phyloP scores from a whole-genome alignment of 2,113 vertebrate species.

The Campylomormyrus tamandua region DNA sequence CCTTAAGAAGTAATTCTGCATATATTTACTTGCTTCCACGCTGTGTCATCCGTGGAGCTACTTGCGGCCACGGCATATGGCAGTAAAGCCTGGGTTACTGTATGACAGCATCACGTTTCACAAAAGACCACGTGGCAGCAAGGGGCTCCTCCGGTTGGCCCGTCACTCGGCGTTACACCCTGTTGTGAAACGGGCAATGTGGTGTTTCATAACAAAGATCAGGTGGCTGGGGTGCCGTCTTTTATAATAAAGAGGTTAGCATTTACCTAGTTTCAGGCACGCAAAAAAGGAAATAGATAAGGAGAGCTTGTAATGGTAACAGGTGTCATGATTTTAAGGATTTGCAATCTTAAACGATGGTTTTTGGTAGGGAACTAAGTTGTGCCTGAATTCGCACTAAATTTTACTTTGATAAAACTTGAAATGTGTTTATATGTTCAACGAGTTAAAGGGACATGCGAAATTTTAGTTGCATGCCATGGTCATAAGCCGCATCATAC shows the following conservation, averaged over 20 bases:
- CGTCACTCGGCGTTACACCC: conserved; percentile 33
- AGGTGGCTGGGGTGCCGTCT: not conserved
- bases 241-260: not conserved
- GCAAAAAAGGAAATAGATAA: not conserved
- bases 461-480: not conserved
- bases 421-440: not conserved
- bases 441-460: not conserved
- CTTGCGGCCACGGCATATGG: not conserved
- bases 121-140: conserved; percentile 61
- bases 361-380: not conserved
- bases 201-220: conserved; percentile 59
- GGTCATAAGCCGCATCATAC: not conserved
- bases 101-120: conserved; percentile 55
- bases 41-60: not conserved
- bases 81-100: not conserved
- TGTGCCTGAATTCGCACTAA: not conserved
- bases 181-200: conserved; percentile 60
- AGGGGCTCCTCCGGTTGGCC: conserved; percentile 50
- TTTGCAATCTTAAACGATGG: not conserved
- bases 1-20: not conserved
- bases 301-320: not conserved
- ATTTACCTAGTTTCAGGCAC: not conserved
- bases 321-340: not conserved
- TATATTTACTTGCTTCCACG: not conserved
- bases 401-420: not conserved